Evolutionary conservation across 1,140 invertebrate species (phyloP).

Genomic region (Lordiphosa mommai): DNA sequence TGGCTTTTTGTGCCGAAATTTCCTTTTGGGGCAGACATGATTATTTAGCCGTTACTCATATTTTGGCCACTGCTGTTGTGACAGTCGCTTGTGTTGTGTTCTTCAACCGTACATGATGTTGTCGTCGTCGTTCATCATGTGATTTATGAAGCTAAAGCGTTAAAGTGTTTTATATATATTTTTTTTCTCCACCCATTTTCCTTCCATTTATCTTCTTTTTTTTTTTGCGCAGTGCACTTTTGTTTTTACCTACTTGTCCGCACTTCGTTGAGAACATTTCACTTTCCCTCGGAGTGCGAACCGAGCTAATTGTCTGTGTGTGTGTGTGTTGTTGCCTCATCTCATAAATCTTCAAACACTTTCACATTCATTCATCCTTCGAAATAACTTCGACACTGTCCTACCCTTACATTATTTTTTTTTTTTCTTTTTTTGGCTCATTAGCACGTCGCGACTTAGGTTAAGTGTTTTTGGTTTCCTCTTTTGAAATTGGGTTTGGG

Average conservation of each 20-base stretch:
- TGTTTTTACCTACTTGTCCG: conserved; percentile 54
- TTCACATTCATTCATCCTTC: conserved; percentile 46
- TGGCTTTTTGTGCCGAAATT: conserved; percentile 19
- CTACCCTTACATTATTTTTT: conserved; percentile 4
- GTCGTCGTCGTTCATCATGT: conserved; percentile 43
- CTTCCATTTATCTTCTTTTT: conserved; percentile 41
- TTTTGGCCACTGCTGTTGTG: conserved; percentile 70
- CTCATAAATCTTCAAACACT: conserved; percentile 73
- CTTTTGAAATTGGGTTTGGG: conserved; percentile 2
- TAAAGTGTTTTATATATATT: conserved; percentile 69
- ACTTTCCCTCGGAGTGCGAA: conserved; percentile 46
- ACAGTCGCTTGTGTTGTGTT: conserved; percentile 33
- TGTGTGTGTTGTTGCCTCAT: conserved; percentile 51
- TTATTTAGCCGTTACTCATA: conserved; percentile 76
- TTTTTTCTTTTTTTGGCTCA: conserved; percentile 30
- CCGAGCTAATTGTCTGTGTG: conserved; percentile 52
- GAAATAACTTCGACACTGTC: neutral
- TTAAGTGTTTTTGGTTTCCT: conserved; percentile 48
- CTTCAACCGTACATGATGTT: conserved; percentile 56
- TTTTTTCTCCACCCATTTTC: conserved; percentile 11
- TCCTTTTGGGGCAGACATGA: conserved; percentile 59
- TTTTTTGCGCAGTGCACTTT: conserved; percentile 11
- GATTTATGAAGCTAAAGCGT: conserved; percentile 63
- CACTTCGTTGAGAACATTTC: conserved; percentile 71
- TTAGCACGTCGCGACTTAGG: conserved; percentile 67